Evolutionary conservation across 2,113 vertebrate genomes (phyloP), one percentile per base, ranked within the genome.

Genomic region (Poicephalus meyeri): DNA sequence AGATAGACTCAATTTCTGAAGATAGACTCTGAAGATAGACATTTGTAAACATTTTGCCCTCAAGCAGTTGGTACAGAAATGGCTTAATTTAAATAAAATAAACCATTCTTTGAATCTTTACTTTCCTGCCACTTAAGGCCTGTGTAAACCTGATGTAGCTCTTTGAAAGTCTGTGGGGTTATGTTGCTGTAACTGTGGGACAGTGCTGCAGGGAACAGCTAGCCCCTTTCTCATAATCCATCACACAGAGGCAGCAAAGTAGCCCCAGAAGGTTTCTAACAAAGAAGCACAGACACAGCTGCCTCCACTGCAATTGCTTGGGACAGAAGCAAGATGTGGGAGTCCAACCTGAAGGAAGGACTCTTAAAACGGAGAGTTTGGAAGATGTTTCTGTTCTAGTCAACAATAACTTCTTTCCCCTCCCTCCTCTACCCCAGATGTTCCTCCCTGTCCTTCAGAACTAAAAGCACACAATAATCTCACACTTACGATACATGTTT

Each of bases 271-370:
- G 39, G 21, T 70, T 88, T 74, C 60, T 91, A 60, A 35, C 39
- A 71, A 77, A 88, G 55, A 8, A 73, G 20, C 13, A 39, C 25
- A 0, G 0, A 33, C 60, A 16, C 4, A 28, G 24, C 19, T 0
- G 2, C 19, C 18, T 82, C 42, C 17, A 11, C 31, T 90, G 65
- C 19, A 21, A 18, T 47, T 61, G 14, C 11, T 2, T 44, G 16
- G 33, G 16, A 33, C 13, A 42, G 31, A 61, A 1, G 10, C 0
- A 12, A 63, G 16, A 71, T 1, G 2, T 50, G 33, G 23, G 90
- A 80, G 53, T 72, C 33, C 26, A 81, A 4, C 7, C 33, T 37
- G 18, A 53, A 76, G 14, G 33, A 77, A 80, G 4, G 18, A 31
- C 18, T 53, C 0, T 61, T 64, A 76, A 74, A 74, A 31, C 15